Evolutionary conservation across 2,113 vertebrate genomes (phyloP), one percentile per base, ranked within the genome.

Genomic region (Rattus norvegicus): DNA sequence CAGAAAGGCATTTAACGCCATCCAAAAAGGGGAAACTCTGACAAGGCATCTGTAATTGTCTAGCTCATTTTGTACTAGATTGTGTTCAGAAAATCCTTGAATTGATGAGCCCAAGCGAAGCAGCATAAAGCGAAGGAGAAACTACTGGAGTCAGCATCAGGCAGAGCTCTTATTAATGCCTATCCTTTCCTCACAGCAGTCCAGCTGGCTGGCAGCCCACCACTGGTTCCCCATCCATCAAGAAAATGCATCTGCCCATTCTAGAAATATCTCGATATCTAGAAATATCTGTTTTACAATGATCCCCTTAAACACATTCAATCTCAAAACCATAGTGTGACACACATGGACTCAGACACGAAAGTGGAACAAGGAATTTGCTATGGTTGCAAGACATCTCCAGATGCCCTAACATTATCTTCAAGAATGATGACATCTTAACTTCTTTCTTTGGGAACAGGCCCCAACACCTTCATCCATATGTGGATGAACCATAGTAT

Each of bases 81-180:
- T n/a, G 3, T 94, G 73, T 92, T 91, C 77, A 92, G 96, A 86
- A 96, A 94, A 75, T 79, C 73, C 69, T 96, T 70, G 91, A 95
- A 70, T 49, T 17, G 33, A 73, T 63, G 10, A 69, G 76, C 92
- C 95, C 52, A 69, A 85, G 77, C 12, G 56, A 90, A 47, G 76
- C 52, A 72, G 86, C 59, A 87, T 33, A 36, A 94, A 88, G 77
- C 19, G 9, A 65, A 14, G 49, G 65, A 83, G 69, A 96, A 95
- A 96, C 3, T 17, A 67, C 88, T 52, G 52, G 87, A 20, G 33
- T 97, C 91, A 87, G 94, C 92, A 84, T 22, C 65, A 36, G 28
- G 39, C 88, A 91, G 54, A 59, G 47, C 54, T 83, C 79, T 81
- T 67, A 73, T 93, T 54, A 59, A 30, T 0, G 0, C 67, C 80